These are phyloP conservation scores for Calycopis cecrops DNA, from an alignment of 1,140 invertebrate genomes.

Conservation along the genomic window DNA sequence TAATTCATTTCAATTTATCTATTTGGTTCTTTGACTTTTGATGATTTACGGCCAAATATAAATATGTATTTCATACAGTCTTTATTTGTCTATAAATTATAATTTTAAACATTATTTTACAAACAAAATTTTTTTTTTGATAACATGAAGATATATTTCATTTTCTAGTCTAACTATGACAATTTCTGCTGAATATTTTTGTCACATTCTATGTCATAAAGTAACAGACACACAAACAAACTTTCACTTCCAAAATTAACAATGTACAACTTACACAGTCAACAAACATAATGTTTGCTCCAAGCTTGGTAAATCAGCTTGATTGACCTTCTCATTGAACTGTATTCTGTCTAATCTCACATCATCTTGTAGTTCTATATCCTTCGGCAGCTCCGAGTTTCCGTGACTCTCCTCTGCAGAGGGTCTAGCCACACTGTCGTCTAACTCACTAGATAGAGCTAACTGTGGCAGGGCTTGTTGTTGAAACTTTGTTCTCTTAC, in stretches of 20 bases:
- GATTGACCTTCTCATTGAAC: conserved; percentile 78
- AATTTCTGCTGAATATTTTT: no score
- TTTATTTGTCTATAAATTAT: no score
- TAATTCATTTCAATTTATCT: no score
- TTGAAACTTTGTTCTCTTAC: conserved; percentile 94
- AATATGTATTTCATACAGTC: no score
- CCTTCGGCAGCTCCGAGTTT: conserved; percentile 72
- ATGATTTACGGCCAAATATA: no score
- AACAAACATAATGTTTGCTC: conserved; percentile 87
- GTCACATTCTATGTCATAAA: no score
- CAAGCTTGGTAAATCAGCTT: conserved; percentile 78
- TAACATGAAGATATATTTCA: no score
- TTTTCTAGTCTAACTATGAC: no score
- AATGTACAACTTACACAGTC: conserved; percentile 75
- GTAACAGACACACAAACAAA: conserved; percentile 17
- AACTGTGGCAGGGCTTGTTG: conserved; percentile 87
- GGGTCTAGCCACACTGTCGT: conserved; percentile 57
- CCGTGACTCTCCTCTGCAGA: conserved; percentile 67
- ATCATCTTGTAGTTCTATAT: conserved; percentile 89
- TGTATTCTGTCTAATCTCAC: conserved; percentile 85
- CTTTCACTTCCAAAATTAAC: conserved; percentile 14
- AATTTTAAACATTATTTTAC: no score
- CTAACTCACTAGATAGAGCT: conserved; percentile 78
- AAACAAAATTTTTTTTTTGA: no score
- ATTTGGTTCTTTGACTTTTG: no score